These are phyloP conservation scores for Phalanger gymnotis DNA, from an alignment of 2,797 vertebrate species.

Conservation along the genomic window DNA sequence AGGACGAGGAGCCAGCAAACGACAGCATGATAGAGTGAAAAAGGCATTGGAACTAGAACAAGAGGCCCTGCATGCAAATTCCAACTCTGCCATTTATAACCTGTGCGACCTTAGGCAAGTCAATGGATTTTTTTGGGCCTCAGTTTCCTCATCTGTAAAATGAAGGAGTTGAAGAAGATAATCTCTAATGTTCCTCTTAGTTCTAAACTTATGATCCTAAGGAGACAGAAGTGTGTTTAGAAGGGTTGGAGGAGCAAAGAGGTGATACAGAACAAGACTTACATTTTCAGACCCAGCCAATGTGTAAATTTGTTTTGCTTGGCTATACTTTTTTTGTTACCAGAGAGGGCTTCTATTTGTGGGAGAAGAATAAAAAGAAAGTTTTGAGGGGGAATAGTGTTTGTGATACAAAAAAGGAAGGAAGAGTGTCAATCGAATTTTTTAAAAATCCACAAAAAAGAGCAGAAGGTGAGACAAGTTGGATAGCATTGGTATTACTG, in stretches of 20 bases:
- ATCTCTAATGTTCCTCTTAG: neutral
- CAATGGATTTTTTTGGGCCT: neutral
- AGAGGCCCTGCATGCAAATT: neutral
- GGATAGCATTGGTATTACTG: neutral
- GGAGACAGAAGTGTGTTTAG: neutral
- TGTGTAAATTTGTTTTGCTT: neutral
- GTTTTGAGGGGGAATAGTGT: neutral
- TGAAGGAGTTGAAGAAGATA: neutral
- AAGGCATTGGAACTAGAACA: neutral
- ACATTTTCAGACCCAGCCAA: neutral
- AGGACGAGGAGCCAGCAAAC: neutral
- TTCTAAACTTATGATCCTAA: neutral
- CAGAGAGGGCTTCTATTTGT: neutral
- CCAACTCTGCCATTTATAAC: neutral
- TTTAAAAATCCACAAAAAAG: neutral
- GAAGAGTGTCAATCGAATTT: neutral
- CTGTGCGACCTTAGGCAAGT: neutral
- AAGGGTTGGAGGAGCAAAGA: neutral
- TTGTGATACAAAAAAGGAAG: neutral
- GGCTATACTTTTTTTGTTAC: neutral
- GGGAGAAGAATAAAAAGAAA: neutral
- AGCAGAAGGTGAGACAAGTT: neutral
- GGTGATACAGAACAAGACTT: neutral
- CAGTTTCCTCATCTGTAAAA: neutral
- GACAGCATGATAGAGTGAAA: neutral